A percentile compares a stretch with the other conserved stretches of the same genome.
Evolutionary conservation across 2,113 vertebrate species (phyloP).

Genomic region (Mormyrus lacerda): DNA sequence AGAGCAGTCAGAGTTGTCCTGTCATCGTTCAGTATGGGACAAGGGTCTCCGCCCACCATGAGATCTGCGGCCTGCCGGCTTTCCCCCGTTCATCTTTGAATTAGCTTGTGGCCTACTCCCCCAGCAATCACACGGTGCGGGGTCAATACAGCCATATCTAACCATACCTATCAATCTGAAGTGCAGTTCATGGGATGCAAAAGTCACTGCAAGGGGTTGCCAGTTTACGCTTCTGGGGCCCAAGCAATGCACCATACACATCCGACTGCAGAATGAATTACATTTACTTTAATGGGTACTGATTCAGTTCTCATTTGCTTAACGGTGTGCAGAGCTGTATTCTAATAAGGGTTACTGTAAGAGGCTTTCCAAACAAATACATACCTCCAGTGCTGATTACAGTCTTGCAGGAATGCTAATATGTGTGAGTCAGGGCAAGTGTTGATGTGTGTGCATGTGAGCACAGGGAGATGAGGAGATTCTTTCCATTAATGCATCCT

Average conservation of each 20-base stretch:
- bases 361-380: slow-evolving; percentile 13
- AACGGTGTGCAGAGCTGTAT: background rate
- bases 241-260: background rate
- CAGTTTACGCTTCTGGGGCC: background rate
- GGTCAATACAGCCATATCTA: background rate
- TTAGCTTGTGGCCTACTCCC: background rate
- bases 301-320: slow-evolving; percentile 3
- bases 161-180: background rate
- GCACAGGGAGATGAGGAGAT: background rate
- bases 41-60: background rate
- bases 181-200: slow-evolving; percentile 9
- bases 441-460: slow-evolving; percentile 5
- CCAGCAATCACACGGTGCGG: background rate
- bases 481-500: background rate
- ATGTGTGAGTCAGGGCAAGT: background rate
- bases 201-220: background rate
- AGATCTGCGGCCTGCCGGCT: background rate
- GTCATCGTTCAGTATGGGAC: background rate
- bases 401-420: background rate
- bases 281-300: background rate
- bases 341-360: background rate
- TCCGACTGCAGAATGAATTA: background rate
- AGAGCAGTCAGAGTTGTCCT: background rate
- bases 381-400: background rate
- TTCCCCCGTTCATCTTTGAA: background rate